phyloP scores from a whole-genome alignment of 2,888 invertebrate species.

The Acleris holmiana region DNA sequence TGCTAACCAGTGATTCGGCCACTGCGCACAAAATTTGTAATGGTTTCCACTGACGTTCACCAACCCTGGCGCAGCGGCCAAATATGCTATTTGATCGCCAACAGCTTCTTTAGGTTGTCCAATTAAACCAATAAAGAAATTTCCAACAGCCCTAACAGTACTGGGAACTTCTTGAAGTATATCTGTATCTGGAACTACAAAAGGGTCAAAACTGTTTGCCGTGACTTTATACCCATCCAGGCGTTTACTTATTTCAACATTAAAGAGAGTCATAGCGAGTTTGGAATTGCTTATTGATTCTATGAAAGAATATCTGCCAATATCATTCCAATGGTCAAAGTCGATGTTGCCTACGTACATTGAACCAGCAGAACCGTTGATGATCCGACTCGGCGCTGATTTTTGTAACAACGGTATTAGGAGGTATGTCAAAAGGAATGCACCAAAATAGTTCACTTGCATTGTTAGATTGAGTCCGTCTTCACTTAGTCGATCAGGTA shows the following conservation, averaged over 20 bases:
- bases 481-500: conserved; percentile 77
- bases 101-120: conserved; percentile 68
- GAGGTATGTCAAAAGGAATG: conserved; percentile 89
- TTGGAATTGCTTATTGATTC: conserved; percentile 74
- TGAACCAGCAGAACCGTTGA: conserved; percentile 86
- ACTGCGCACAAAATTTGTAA: conserved; percentile 65
- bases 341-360: conserved; percentile 78
- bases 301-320: conserved; percentile 59
- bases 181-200: conserved; percentile 65
- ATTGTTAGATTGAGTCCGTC: conserved; percentile 87
- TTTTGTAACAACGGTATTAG: conserved; percentile 81
- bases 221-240: conserved; percentile 85
- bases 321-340: conserved; percentile 68
- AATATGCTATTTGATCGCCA: conserved; percentile 62
- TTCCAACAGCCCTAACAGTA: conserved; percentile 49
- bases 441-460: conserved; percentile 89
- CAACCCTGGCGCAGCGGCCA: conserved; percentile 63
- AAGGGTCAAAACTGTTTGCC: conserved; percentile 86
- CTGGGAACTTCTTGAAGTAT: conserved; percentile 57
- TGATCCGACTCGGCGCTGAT: conserved; percentile 84
- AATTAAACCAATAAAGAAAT: conserved; percentile 56
- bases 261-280: conserved; percentile 86
- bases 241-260: conserved; percentile 82
- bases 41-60: conserved; percentile 59
- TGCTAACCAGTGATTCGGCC: conserved; percentile 64